These are phyloP conservation scores for Halcyon chelicuti DNA, from an alignment of 2,797 vertebrate genomes.

Conservation along the genomic window DNA sequence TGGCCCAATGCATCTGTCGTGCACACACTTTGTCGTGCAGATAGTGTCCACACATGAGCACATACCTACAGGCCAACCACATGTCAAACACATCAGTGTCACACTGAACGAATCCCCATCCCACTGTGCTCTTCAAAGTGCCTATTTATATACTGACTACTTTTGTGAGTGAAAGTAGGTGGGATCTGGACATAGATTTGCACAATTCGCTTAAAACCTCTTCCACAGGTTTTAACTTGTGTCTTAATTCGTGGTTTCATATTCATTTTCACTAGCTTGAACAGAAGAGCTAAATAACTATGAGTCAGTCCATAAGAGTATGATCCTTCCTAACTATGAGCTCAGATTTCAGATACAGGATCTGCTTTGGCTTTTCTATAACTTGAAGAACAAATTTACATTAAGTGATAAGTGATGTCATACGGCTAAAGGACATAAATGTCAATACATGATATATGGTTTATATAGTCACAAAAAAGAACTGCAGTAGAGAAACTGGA, in stretches of 20 bases:
- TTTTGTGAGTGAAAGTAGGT: background rate
- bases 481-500: background rate
- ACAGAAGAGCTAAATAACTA: constrained; percentile 64
- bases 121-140: background rate
- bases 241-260: constrained; percentile 77
- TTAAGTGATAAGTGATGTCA: constrained; percentile 52
- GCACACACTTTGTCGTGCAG: background rate
- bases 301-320: constrained; percentile 72
- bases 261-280: constrained; percentile 72
- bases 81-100: background rate
- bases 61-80: background rate
- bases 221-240: constrained; percentile 75
- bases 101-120: background rate
- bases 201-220: background rate
- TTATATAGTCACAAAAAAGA: constrained; percentile 10
- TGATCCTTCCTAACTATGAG: constrained; percentile 70
- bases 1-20: background rate
- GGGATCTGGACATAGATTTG: background rate
- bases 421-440: constrained; percentile 48
- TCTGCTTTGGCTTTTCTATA: constrained; percentile 57
- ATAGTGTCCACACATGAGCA: background rate
- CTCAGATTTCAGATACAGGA: constrained; percentile 75
- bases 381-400: constrained; percentile 43
- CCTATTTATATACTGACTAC: background rate
- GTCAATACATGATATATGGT: background rate